phyloP scores from a whole-genome alignment of 2,113 vertebrate species.

The Menura novaehollandiae region DNA sequence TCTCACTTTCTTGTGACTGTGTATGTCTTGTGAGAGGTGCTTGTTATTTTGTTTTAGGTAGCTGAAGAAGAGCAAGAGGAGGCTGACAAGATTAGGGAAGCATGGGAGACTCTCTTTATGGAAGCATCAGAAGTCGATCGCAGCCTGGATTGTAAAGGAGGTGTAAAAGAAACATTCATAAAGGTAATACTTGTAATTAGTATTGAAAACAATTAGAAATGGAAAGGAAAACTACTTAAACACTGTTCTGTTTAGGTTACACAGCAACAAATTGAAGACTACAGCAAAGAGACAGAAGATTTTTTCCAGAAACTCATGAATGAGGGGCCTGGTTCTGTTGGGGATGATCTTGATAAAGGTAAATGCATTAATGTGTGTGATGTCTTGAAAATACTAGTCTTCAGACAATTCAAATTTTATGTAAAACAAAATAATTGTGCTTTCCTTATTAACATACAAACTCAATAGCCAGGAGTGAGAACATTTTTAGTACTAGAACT shows the following conservation, averaged over 20 bases:
- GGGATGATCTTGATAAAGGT: constrained; percentile 90
- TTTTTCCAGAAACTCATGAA: constrained; percentile 81
- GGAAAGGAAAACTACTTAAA: not conserved
- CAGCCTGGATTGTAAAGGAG: constrained; percentile 64
- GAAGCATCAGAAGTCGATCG: constrained; percentile 79
- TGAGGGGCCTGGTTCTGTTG: constrained; percentile 87
- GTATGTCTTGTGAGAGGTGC: not conserved
- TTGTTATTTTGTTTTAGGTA: constrained; percentile 66
- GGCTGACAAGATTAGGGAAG: constrained; percentile 62
- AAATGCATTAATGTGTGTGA: not conserved
- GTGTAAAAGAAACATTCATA: constrained; percentile 84
- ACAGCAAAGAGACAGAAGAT: constrained; percentile 67
- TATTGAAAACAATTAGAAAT: not conserved
- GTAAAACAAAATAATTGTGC: not conserved
- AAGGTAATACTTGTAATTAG: constrained; percentile 70
- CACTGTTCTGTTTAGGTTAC: constrained; percentile 73
- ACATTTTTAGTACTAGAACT: not conserved
- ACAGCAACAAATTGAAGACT: constrained; percentile 75
- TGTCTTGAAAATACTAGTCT: not conserved
- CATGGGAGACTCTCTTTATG: constrained; percentile 78
- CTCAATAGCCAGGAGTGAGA: not conserved
- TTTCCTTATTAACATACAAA: not conserved
- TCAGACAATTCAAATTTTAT: not conserved
- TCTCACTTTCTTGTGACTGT: not conserved
- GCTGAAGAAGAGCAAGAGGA: constrained; percentile 74